Evolutionary conservation across 2,797 vertebrate species (phyloP).

Genomic region (Oreortyx pictus): DNA sequence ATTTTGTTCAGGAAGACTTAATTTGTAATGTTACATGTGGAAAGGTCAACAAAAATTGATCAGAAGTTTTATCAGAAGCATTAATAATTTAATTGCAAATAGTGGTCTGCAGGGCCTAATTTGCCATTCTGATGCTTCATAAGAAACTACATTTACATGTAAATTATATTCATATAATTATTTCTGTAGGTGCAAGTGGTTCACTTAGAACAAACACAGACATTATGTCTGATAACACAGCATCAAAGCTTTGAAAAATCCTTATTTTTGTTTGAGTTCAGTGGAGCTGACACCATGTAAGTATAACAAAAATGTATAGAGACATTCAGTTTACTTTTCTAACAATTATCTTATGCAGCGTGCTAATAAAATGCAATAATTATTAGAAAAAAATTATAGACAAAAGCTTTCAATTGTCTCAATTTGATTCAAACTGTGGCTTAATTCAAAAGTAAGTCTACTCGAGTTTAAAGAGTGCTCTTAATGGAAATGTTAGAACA

Average conservation of each 20-base stretch:
- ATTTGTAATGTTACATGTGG: conserved; percentile 71
- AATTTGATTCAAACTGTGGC: not conserved
- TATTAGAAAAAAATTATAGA: not conserved
- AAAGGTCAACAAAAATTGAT: conserved; percentile 89
- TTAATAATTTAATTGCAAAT: conserved; percentile 92
- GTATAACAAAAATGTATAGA: conserved; percentile 9
- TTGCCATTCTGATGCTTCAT: conserved; percentile 80
- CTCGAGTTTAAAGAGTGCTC: not conserved
- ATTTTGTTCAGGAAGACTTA: conserved; percentile 71
- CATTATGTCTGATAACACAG: conserved; percentile 46
- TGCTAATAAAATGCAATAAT: not conserved
- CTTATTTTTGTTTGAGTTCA: conserved; percentile 41
- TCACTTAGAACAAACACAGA: conserved; percentile 63
- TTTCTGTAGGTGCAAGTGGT: conserved; percentile 80
- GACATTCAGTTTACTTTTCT: conserved; percentile 3
- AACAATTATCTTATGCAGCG: not conserved
- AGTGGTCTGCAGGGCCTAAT: conserved; percentile 88
- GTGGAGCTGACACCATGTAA: not conserved
- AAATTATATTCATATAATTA: conserved; percentile 90
- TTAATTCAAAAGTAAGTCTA: not conserved
- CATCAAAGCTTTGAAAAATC: conserved; percentile 44
- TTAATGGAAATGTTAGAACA: not conserved
- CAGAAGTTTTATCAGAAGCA: conserved; percentile 85
- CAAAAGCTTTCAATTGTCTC: not conserved
- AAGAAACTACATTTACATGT: conserved; percentile 91